A percentile compares a stretch with the other conserved stretches of the same genome.
Evolutionary conservation across 2,113 vertebrate genomes (phyloP).

Genomic region (Prunella fulvescens): DNA sequence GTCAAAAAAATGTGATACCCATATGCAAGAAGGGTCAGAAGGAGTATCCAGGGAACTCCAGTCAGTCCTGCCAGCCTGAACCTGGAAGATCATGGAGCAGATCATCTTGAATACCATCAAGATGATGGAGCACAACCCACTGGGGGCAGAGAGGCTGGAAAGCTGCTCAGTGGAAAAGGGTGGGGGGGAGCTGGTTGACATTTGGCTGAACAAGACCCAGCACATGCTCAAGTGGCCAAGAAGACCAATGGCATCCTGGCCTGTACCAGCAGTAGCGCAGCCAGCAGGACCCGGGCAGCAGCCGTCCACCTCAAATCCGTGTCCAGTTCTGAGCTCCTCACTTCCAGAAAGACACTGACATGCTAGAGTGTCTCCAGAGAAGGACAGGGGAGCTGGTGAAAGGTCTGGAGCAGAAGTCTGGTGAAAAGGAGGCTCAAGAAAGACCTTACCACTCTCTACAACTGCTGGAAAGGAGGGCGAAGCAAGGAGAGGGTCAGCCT

Average conservation of each 20-base stretch:
- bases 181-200: no score
- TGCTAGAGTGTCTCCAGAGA: background rate
- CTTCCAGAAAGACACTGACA: background rate
- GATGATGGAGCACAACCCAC: background rate
- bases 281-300: background rate
- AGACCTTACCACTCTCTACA: background rate
- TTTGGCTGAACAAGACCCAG: background rate
- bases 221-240: background rate
- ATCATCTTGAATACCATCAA: background rate
- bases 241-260: background rate
- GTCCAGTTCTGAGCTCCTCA: background rate
- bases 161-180: background rate
- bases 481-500: background rate
- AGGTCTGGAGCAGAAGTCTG: background rate
- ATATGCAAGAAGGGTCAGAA: background rate
- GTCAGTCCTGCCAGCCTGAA: background rate
- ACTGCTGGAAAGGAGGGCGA: background rate
- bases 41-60: background rate
- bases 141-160: background rate
- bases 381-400: background rate
- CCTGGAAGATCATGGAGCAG: background rate
- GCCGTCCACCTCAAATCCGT: background rate
- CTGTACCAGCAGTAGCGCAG: background rate
- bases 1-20: background rate
- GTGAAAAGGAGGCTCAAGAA: background rate